Evolutionary conservation across 2,797 vertebrate species (phyloP).

Genomic region (Melanotaenia parkinsoni): DNA sequence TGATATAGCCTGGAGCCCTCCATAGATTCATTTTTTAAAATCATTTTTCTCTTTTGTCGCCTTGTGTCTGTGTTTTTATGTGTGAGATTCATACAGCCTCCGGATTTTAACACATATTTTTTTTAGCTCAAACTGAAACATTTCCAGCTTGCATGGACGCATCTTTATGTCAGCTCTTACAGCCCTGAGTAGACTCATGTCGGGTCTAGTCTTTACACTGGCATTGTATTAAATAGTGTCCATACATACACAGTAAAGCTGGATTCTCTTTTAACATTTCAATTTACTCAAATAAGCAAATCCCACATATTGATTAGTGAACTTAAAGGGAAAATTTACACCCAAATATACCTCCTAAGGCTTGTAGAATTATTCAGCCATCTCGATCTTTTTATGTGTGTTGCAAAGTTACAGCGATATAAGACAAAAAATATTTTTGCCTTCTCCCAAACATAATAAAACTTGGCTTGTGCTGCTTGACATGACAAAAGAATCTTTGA

Average conservation of each 20-base stretch:
- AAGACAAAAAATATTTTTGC: not conserved
- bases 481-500: not conserved
- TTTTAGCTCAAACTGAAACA: slow-evolving; percentile 19
- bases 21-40: not conserved
- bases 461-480: not conserved
- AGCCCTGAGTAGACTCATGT: slow-evolving; percentile 5
- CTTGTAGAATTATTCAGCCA: not conserved
- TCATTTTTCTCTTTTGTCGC: not conserved
- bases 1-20: not conserved
- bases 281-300: not conserved
- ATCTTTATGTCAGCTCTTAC: slow-evolving; percentile 5
- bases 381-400: not conserved
- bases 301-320: slow-evolving; percentile 1
- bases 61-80: not conserved
- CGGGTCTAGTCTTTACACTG: not conserved
- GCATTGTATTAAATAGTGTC: not conserved
- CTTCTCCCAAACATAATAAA: not conserved
- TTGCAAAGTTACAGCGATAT: not conserved
- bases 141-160: not conserved
- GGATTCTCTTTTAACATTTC: not conserved
- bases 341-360: not conserved
- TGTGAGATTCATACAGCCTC: not conserved
- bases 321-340: not conserved
- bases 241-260: not conserved
- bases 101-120: not conserved